Percentiles rank a stretch among this genome's conserved stretches.
phyloP scores from a whole-genome alignment of 37 sponge, comb jelly and placozoan species.

The Hormiphora californensis region DNA sequence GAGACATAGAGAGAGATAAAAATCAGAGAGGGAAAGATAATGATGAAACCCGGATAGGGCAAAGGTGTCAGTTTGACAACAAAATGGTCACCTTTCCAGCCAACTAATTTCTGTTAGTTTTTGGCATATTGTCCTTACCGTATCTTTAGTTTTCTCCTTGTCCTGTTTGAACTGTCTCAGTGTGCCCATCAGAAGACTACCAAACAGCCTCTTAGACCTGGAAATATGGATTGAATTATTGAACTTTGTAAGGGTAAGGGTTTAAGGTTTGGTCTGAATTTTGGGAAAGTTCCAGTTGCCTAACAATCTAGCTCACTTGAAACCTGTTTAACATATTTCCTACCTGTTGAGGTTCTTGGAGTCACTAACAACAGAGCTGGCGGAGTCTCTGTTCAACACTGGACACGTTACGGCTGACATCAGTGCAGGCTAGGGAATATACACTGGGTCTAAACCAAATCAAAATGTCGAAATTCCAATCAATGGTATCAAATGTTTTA shows the following conservation, averaged over 20 bases:
- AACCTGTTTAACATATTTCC: not conserved
- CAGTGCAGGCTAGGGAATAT: not conserved
- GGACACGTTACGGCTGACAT: not conserved
- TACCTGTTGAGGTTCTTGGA: constrained; percentile 1
- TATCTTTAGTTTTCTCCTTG: not conserved
- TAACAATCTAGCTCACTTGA: not conserved
- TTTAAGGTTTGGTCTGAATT: too few relatives aligned
- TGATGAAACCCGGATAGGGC: too few relatives aligned
- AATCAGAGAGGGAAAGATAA: too few relatives aligned
- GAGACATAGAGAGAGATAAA: too few relatives aligned
- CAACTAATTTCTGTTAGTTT: too few relatives aligned
- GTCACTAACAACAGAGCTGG: constrained; percentile 1
- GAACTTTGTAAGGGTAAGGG: too few relatives aligned
- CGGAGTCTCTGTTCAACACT: not conserved
- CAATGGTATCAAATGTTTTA: too few relatives aligned
- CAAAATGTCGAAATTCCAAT: not conserved
- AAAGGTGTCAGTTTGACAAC: too few relatives aligned
- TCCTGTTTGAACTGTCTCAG: constrained; percentile 31
- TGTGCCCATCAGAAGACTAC: constrained; percentile 5
- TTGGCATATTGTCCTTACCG: not conserved
- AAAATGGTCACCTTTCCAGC: too few relatives aligned
- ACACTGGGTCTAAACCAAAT: not conserved
- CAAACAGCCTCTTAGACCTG: constrained; percentile 33
- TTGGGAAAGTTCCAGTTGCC: not conserved
- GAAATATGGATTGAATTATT: too few relatives aligned